Evolutionary conservation across 2,797 vertebrate genomes (phyloP).

Genomic region (Acanthurus leucopareius): DNA sequence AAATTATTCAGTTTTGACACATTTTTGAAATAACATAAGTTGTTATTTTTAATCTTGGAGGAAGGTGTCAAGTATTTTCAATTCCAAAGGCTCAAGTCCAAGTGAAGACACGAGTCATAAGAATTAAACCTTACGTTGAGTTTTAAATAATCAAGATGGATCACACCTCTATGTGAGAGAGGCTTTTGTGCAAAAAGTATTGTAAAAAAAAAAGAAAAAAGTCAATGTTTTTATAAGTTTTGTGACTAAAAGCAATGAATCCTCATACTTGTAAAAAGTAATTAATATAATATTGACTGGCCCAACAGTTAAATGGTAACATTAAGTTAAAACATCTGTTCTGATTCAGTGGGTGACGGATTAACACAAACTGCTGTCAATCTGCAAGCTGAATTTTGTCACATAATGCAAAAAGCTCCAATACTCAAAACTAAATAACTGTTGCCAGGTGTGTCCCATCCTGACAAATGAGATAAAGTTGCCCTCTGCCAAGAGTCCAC

Average conservation of each 20-base stretch:
- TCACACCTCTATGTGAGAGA: no score
- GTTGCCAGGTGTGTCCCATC: slow-evolving; percentile 27
- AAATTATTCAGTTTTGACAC: no score
- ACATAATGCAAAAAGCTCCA: slow-evolving; percentile 8
- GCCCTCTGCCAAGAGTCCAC: neutral
- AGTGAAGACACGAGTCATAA: no score
- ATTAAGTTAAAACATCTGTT: neutral
- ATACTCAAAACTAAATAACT: slow-evolving; percentile 18
- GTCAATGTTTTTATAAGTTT: neutral
- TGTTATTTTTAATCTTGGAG: no score
- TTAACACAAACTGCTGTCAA: neutral
- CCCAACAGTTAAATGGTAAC: neutral
- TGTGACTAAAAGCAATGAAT: neutral
- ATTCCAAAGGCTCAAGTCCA: no score
- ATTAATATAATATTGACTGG: neutral
- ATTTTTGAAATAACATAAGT: no score
- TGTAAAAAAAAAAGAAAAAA: no score
- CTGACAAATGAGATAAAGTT: slow-evolving; percentile 31
- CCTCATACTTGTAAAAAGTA: neutral
- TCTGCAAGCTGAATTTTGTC: slow-evolving; percentile 1
- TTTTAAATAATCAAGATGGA: no score
- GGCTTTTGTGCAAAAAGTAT: no score
- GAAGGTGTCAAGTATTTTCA: no score
- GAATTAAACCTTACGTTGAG: no score
- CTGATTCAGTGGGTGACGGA: neutral